phyloP scores from a whole-genome alignment of 1,140 invertebrate genomes.

The Mycetomoellerius zeteki region DNA sequence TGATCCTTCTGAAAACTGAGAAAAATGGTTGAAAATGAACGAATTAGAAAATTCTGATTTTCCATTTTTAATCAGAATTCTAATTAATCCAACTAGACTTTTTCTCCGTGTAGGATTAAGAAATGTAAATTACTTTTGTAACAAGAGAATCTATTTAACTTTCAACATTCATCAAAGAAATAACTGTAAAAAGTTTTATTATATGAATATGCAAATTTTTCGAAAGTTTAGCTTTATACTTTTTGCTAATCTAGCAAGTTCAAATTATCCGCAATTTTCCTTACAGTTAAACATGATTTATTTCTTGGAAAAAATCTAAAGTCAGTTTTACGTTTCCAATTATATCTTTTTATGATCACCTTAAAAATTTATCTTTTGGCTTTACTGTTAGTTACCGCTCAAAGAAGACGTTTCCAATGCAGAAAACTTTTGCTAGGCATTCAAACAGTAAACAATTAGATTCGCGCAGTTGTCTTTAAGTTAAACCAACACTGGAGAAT shows the following conservation, averaged over 20 bases:
- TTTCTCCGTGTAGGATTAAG: no score
- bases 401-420: slow-evolving; percentile 70
- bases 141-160: neutral
- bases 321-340: slow-evolving; percentile 3
- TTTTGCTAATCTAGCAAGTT: neutral
- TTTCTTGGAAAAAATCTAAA: neutral
- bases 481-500: slow-evolving; percentile 76
- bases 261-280: neutral
- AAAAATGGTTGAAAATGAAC: no score
- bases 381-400: slow-evolving; percentile 64
- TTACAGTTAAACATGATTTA: neutral
- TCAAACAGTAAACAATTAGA: slow-evolving; percentile 79
- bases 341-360: slow-evolving; percentile 63
- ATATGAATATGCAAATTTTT: neutral
- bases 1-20: neutral
- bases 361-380: slow-evolving; percentile 23
- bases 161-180: neutral
- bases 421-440: slow-evolving; percentile 14
- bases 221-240: neutral
- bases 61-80: no score
- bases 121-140: neutral
- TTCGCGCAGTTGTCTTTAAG: slow-evolving; percentile 81
- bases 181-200: neutral
- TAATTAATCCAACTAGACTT: no score
- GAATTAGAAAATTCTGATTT: no score